Conservation (phyloP, 2,113 vertebrate genomes). For the Tor tambroides region DNA sequence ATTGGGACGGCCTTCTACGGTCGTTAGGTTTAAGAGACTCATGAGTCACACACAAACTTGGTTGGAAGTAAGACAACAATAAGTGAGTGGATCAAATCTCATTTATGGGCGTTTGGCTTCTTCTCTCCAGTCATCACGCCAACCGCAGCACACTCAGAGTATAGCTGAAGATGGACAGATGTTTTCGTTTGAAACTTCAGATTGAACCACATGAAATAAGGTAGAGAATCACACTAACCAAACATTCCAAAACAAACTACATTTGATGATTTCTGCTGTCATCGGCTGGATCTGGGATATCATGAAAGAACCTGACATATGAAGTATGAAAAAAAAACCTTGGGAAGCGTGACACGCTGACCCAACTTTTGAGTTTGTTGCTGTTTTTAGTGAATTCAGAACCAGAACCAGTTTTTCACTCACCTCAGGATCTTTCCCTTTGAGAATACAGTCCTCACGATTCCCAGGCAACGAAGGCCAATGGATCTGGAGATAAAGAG, state of each 20-base stretch:
- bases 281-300: not conserved
- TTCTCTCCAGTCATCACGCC: not conserved
- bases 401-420: slow-evolving; percentile 43
- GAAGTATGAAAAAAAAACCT: not conserved
- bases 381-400: not conserved
- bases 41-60: slow-evolving; percentile 11
- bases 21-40: slow-evolving; percentile 44
- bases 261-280: slow-evolving; percentile 9
- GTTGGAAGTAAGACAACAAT: slow-evolving; percentile 42
- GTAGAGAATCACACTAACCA: not conserved
- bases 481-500: slow-evolving; percentile 76
- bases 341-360: not conserved
- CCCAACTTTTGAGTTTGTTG: not conserved
- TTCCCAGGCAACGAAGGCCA: slow-evolving; percentile 88
- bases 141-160: not conserved
- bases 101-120: not conserved
- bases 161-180: slow-evolving; percentile 37
- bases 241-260: not conserved
- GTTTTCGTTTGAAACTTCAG: slow-evolving; percentile 27
- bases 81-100: slow-evolving; percentile 24
- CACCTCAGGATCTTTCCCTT: slow-evolving; percentile 87
- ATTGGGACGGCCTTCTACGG: not conserved
- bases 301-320: not conserved
- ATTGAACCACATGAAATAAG: not conserved
- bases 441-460: slow-evolving; percentile 85